Conservation (phyloP, 2,888 invertebrate species). For the Napeogenes inachia region DNA sequence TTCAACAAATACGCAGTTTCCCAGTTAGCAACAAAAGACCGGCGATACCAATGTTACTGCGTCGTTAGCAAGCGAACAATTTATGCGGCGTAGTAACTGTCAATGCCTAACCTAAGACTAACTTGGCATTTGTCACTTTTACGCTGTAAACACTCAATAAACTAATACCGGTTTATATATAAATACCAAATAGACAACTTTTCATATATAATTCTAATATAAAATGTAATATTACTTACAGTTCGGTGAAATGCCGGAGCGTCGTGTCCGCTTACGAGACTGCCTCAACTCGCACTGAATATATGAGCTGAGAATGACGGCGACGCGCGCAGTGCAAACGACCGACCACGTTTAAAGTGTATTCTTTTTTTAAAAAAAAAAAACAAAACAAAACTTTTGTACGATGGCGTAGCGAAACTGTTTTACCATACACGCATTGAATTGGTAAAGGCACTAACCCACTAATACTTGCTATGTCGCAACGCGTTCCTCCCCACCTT, state of each 20-base stretch:
- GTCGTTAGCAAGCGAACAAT: constrained; percentile 57
- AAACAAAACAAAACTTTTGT: constrained; percentile 30
- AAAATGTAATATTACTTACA: constrained; percentile 50
- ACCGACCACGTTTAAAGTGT: constrained; percentile 39
- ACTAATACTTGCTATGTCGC: constrained; percentile 41
- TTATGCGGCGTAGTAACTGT: constrained; percentile 65
- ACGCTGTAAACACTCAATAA: constrained; percentile 18
- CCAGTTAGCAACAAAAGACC: constrained; percentile 69
- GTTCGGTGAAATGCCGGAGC: constrained; percentile 37
- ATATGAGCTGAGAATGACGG: constrained; percentile 28
- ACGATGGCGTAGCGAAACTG: constrained; percentile 27
- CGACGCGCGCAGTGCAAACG: constrained; percentile 51
- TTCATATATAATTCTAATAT: constrained; percentile 44
- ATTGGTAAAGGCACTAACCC: constrained; percentile 25
- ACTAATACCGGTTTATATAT: constrained; percentile 15
- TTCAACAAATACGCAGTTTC: constrained; percentile 60
- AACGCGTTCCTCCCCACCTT: constrained; percentile 60
- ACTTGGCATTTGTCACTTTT: constrained; percentile 14
- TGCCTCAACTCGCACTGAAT: constrained; percentile 59
- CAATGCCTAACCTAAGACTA: constrained; percentile 56
- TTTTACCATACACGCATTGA: constrained; percentile 38
- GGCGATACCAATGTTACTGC: constrained; percentile 58
- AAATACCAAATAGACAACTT: constrained; percentile 32
- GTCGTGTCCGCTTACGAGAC: constrained; percentile 52
- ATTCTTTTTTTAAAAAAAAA: constrained; percentile 50